Conservation (phyloP, 2,797 vertebrate genomes). For the Sebastiscus tertius region DNA sequence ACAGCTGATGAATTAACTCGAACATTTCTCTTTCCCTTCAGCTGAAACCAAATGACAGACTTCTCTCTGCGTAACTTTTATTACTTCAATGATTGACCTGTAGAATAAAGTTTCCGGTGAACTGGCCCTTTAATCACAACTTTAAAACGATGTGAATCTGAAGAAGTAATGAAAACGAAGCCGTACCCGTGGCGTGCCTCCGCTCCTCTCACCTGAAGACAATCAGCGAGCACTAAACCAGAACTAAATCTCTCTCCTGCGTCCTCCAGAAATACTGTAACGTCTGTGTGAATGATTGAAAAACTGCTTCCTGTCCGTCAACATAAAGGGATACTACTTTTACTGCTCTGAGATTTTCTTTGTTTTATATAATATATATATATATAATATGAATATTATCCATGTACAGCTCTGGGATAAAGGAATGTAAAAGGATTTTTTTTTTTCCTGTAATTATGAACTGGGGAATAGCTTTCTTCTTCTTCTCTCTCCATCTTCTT, state of each 20-base stretch:
- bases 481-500: not conserved
- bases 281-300: not conserved
- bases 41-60: not conserved
- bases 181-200: not conserved
- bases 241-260: not conserved
- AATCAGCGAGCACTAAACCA: slow-evolving; percentile 19
- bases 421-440: slow-evolving; percentile 60
- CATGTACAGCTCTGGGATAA: slow-evolving; percentile 69
- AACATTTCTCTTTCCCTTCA: not conserved
- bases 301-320: slow-evolving; percentile 26
- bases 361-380: slow-evolving; percentile 57
- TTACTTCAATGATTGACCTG: not conserved
- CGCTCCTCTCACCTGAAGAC: slow-evolving; percentile 12
- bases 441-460: slow-evolving; percentile 48
- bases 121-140: not conserved
- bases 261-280: not conserved
- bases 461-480: slow-evolving; percentile 40
- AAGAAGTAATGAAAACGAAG: not conserved
- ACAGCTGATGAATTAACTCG: not conserved
- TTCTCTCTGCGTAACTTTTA: too few species aligned
- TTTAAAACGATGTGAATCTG: not conserved
- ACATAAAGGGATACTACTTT: slow-evolving; percentile 49
- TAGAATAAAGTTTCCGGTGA: not conserved
- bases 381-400: slow-evolving; percentile 15
- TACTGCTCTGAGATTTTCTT: slow-evolving; percentile 38